phyloP scores from a whole-genome alignment of 2,797 vertebrate species.

The Fundulus diaphanus region DNA sequence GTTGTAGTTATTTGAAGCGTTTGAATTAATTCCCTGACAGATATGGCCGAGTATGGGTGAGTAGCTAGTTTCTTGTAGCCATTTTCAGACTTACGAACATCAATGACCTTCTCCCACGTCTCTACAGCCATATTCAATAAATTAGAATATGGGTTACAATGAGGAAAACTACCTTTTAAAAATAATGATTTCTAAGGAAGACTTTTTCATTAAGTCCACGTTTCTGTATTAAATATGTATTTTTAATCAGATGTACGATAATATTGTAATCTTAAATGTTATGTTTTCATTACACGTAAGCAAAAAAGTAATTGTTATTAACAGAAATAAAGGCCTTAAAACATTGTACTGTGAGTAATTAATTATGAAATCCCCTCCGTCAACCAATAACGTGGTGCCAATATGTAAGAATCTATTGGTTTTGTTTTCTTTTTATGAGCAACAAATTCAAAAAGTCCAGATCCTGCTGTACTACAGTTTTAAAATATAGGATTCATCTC shows the following conservation, averaged over 20 bases:
- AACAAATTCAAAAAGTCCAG: not conserved
- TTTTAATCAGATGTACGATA: too few relatives aligned
- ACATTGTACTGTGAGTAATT: too few relatives aligned
- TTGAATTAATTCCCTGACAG: not conserved
- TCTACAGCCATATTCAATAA: too few relatives aligned
- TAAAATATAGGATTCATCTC: not conserved
- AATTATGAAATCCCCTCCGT: not conserved
- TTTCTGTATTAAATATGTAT: too few relatives aligned
- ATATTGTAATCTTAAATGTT: too few relatives aligned
- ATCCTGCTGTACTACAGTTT: not conserved
- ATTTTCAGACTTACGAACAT: not conserved
- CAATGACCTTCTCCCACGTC: not conserved
- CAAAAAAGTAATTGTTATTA: too few relatives aligned
- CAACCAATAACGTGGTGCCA: not conserved
- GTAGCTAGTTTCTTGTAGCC: not conserved
- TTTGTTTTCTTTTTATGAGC: not conserved
- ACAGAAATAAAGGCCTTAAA: too few relatives aligned
- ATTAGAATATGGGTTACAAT: too few relatives aligned
- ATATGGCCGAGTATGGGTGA: not conserved
- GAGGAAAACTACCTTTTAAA: too few relatives aligned
- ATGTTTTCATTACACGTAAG: too few relatives aligned
- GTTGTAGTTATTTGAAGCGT: not conserved
- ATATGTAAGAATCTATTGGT: not conserved
- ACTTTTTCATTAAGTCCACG: too few relatives aligned
- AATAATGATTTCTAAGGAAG: not conserved